Evolutionary conservation across 2,888 invertebrate genomes (phyloP).

Genomic region (Cheilosia soror): DNA sequence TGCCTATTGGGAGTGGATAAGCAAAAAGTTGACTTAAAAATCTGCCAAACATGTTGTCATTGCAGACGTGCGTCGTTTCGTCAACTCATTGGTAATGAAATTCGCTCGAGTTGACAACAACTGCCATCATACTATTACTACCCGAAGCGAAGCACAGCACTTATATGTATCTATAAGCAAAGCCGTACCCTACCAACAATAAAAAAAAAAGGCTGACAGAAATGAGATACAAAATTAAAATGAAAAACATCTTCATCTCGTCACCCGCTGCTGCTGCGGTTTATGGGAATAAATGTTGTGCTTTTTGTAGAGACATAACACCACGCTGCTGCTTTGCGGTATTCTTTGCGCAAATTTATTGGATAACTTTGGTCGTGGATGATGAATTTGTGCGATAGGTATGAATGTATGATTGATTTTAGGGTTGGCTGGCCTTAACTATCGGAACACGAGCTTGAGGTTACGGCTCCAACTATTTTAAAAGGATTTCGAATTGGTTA

Average conservation of each 20-base stretch:
- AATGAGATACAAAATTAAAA: constrained; percentile 3
- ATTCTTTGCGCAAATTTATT: constrained; percentile 31
- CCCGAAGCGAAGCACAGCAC: too few relatives aligned
- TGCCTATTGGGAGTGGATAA: too few relatives aligned
- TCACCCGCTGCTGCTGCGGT: constrained; percentile 23
- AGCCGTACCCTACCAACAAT: background rate
- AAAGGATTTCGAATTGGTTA: background rate
- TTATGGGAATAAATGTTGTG: constrained; percentile 28
- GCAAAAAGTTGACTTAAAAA: too few relatives aligned
- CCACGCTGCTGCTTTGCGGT: constrained; percentile 8
- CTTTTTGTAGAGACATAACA: background rate
- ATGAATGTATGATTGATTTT: constrained; percentile 31
- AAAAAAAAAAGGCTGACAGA: constrained; percentile 7
- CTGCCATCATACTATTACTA: too few relatives aligned
- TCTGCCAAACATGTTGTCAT: background rate
- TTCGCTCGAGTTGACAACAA: constrained; percentile 26
- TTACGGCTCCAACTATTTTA: background rate
- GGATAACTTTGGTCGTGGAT: constrained; percentile 24
- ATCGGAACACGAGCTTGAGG: background rate
- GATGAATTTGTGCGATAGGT: constrained; percentile 27
- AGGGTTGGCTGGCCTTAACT: too few relatives aligned
- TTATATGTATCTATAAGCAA: background rate
- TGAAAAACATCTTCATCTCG: constrained; percentile 24
- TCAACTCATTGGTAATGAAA: constrained; percentile 10
- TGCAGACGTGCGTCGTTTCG: constrained; percentile 13